Evolutionary conservation across 2,113 vertebrate genomes (phyloP), one percentile per base, ranked within the genome.

Genomic region (Trachemys scripta): DNA sequence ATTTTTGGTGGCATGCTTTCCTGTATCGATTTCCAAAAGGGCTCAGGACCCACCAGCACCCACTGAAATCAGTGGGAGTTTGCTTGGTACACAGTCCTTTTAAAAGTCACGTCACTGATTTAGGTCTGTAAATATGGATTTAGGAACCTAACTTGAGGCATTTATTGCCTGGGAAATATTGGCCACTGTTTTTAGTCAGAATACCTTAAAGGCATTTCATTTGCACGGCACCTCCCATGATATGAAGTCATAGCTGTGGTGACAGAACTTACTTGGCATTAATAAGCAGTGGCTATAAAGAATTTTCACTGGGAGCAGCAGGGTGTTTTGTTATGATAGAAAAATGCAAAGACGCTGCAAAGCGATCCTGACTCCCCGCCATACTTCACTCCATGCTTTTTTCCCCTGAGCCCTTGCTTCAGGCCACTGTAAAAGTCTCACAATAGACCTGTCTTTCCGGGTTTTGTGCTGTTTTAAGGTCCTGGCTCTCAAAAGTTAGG

Each of bases 291-390:
- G 45, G 42, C 72, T 1, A 16, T 10, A 3, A 13, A 31, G 87
- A 53, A 56, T 75, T 57, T 93, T 94, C 83, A 24, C 5, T 79
- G 75, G 38, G 62, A 35, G 47, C 72, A 82, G 2, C 53, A 76
- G 86, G 85, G 49, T 84, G 49, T 95, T 88, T 76, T 93, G 57
- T 47, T 95, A 86, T 82, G 29, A 75, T 42, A 45, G 75, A 72
- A 35, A 88, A 42, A 88, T 51, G n/a, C 75, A 92, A 47, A 88
- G 85, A 53, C 1, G 20, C 76, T 45, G 62, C 57, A 27, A 8
- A 87, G 90, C 93, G 8, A 54, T 54, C 20, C 53, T 16, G 19
- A 50, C 47, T 76, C 47, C 84, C 76, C 76, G 82, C 80, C 20
- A 4, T 45, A 94, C 85, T 7, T 59, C 90, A 10, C 20, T 50